Evolutionary conservation across 2,888 invertebrate species (phyloP).

Genomic region (Tachina grossa): DNA sequence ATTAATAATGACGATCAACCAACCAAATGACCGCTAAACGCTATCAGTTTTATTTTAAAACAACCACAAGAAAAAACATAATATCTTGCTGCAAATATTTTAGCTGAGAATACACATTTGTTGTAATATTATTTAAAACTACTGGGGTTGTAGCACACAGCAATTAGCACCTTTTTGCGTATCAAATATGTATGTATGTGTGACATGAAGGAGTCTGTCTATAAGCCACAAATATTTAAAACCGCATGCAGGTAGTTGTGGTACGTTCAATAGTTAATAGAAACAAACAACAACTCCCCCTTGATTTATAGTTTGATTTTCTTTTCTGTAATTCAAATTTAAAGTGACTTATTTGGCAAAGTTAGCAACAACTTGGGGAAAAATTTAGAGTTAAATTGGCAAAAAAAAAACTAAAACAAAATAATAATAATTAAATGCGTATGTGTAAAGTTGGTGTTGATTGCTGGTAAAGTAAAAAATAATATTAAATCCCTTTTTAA

Average conservation of each 20-base stretch:
- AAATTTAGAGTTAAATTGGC: not conserved
- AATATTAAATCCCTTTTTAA: too few species aligned
- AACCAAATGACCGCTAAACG: conserved; percentile 2
- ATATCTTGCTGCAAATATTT: conserved; percentile 23
- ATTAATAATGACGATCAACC: conserved; percentile 76
- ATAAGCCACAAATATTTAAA: conserved; percentile 31
- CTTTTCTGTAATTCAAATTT: conserved; percentile 1
- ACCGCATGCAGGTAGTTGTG: not conserved
- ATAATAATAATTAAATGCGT: too few species aligned
- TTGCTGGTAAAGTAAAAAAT: too few species aligned
- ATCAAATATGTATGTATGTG: conserved; percentile 23
- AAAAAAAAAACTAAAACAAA: too few species aligned
- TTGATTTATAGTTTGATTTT: conserved; percentile 29
- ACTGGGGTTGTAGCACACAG: conserved; percentile 73
- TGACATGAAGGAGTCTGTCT: conserved; percentile 33
- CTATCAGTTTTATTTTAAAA: conserved; percentile 45
- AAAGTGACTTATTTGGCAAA: conserved; percentile 9
- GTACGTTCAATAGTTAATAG: conserved; percentile 29
- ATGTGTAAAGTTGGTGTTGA: too few species aligned
- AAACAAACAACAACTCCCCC: conserved; percentile 34
- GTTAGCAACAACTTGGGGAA: not conserved
- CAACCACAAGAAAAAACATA: not conserved
- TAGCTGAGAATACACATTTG: conserved; percentile 36
- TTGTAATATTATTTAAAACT: conserved; percentile 53
- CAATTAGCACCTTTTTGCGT: conserved; percentile 81